Base-by-base conservation (phyloP, 1,140 invertebrate genomes). In the Asobara japonica region DNA sequence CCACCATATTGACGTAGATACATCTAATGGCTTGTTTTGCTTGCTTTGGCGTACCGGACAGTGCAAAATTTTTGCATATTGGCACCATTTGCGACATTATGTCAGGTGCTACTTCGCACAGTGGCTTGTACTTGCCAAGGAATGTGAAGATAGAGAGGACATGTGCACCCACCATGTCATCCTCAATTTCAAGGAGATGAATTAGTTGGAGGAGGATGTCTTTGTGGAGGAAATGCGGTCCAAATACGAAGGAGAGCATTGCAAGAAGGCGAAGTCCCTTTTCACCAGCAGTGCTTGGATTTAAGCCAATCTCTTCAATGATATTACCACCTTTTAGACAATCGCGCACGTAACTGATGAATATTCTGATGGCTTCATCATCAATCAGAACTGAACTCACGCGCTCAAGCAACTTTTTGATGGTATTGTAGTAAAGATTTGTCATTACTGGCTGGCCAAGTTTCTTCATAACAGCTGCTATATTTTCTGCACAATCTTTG, bases 371-470 rank as follows among this genome's bases (percentile, higher is more conserved):
- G 0, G 96, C 95, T 72, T 94, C 91, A 76, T 93, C 92, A 83
- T 99, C 97, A 16, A 99, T 94, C 93, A 98, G 96, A 2, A 99
- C 95, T 0, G 96, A 97, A 38, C 96, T 97, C 11, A 97, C 94
- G 75, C 97, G 89, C 86, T 99, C 97, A 29, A 99, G 88, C 11
- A 99, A 84, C 91, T 96, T 95, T 88, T 98, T 98, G 78, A 98
- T 94, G 0, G 95, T 97, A 80, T 97, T 97, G 85, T 98, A 98
- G 82, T 98, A 96, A 29, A 97, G 84, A 88, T 98, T 98, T 0
- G 96, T 97, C 91, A 97, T 96, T 0, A 97, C 93, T 0, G 96
- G 96, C 78, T 96, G 92, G 3, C 97, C 97, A 0, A 98, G 89
- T 84, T 97, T 97, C 84, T 97, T 97, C 7, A 99, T 87, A n/a